Evolutionary conservation across 2,888 invertebrate species (phyloP).

Genomic region (Nowickia ferox): DNA sequence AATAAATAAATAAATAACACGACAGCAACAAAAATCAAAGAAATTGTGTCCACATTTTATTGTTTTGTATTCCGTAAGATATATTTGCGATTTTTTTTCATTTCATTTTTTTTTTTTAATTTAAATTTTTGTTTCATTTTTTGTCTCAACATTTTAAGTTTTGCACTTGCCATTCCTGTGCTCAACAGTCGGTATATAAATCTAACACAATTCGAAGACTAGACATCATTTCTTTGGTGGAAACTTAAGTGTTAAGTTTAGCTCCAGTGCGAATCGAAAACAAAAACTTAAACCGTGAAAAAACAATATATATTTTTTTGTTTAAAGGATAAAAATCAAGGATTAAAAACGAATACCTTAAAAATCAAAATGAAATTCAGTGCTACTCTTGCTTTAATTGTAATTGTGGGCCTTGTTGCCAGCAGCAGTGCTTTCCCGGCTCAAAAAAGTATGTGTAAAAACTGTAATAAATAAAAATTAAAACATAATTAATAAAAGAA

Average conservation of each 20-base stretch:
- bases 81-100: slow-evolving; percentile 65
- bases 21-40: slow-evolving; percentile 49
- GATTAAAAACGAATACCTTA: slow-evolving; percentile 32
- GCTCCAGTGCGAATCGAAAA: slow-evolving; percentile 78
- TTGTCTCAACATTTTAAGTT: slow-evolving; percentile 67
- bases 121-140: slow-evolving; percentile 31
- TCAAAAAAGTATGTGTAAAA: slow-evolving; percentile 78
- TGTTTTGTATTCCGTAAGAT: slow-evolving; percentile 37
- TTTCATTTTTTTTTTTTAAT: slow-evolving; percentile 38
- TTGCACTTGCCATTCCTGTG: slow-evolving; percentile 72
- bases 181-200: slow-evolving; percentile 81
- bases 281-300: slow-evolving; percentile 38
- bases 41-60: slow-evolving; percentile 45
- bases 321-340: slow-evolving; percentile 68
- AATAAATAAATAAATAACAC: slow-evolving; percentile 6
- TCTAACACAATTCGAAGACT: slow-evolving; percentile 80
- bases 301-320: slow-evolving; percentile 47
- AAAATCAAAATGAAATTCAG: slow-evolving; percentile 77
- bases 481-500: slow-evolving; percentile 9
- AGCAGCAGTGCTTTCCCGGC: slow-evolving; percentile 78
- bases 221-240: slow-evolving; percentile 83
- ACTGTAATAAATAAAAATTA: slow-evolving; percentile 15
- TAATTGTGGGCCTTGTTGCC: slow-evolving; percentile 78
- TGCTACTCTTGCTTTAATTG: slow-evolving; percentile 77
- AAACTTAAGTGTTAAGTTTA: slow-evolving; percentile 83